These are phyloP conservation scores for Montipora foliosa DNA, from an alignment of 64 coral and sea anemone genomes.

Conservation along the genomic window DNA sequence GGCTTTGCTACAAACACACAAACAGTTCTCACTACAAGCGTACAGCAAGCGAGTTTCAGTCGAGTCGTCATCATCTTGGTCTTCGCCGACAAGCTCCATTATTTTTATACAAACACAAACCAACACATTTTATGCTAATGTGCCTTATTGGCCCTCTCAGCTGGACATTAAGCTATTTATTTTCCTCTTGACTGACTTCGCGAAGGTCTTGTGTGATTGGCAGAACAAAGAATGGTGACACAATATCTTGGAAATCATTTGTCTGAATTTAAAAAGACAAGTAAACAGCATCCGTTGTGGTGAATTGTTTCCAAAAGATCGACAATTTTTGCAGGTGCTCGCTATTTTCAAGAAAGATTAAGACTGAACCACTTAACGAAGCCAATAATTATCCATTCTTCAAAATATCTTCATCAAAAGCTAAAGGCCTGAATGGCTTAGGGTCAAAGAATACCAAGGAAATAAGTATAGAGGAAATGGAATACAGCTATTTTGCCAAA, in stretches of 20 bases:
- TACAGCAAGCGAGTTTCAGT: slow-evolving; percentile 40
- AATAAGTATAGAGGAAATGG: too few relatives aligned
- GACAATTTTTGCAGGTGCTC: too few relatives aligned
- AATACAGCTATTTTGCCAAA: too few relatives aligned
- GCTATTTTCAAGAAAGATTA: too few relatives aligned
- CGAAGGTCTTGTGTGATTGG: slow-evolving; percentile 1
- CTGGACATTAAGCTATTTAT: slow-evolving; percentile 23
- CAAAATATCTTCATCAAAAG: too few relatives aligned
- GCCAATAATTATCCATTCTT: too few relatives aligned
- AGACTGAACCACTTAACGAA: too few relatives aligned
- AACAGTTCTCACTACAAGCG: background rate
- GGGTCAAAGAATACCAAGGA: too few relatives aligned
- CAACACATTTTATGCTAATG: slow-evolving; percentile 41
- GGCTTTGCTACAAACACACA: slow-evolving; percentile 73
- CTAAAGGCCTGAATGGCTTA: too few relatives aligned
- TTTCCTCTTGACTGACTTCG: slow-evolving; percentile 24
- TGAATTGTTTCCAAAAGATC: background rate
- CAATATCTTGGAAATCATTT: slow-evolving; percentile 34
- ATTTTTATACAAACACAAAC: slow-evolving; percentile 28
- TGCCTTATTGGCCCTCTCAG: background rate
- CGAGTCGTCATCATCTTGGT: slow-evolving; percentile 48
- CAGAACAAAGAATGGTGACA: background rate
- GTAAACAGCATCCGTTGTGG: background rate
- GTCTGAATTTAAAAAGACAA: background rate
- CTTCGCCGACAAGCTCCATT: slow-evolving; percentile 31